These are phyloP conservation scores for Apoda limacodes DNA, from an alignment of 2,888 invertebrate genomes.

Conservation along the genomic window DNA sequence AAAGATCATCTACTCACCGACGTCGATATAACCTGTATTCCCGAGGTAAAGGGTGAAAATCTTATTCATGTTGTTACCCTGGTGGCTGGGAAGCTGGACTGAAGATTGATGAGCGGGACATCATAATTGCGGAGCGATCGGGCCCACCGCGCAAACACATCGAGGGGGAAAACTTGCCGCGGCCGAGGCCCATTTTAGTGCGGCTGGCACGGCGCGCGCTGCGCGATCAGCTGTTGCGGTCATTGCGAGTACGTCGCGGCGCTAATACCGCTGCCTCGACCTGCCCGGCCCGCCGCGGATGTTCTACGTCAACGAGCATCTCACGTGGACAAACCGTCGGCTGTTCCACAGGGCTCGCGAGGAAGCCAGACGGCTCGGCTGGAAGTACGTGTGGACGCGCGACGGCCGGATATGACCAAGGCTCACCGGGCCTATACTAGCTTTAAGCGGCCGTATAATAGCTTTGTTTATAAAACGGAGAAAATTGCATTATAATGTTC, in stretches of 20 bases:
- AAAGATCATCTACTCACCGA: conserved; percentile 12
- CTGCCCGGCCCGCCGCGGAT: conserved; percentile 6
- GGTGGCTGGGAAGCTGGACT: conserved; percentile 12
- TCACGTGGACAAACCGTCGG: conserved; percentile 15
- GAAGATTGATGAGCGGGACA: conserved; percentile 10
- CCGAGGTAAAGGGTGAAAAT: conserved; percentile 11
- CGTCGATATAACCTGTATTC: conserved; percentile 12
- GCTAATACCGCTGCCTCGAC: conserved; percentile 12
- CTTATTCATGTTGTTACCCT: conserved; percentile 4
- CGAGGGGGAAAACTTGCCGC: not conserved
- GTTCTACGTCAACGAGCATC: conserved; percentile 18
- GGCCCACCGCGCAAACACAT: conserved; percentile 1
- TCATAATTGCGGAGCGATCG: conserved; percentile 12
- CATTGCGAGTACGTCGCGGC: conserved; percentile 14
- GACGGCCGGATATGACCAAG: conserved; percentile 12
- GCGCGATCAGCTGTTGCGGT: conserved; percentile 15
- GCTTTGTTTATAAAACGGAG: not conserved
- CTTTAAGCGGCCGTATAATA: not conserved
- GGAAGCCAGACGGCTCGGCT: conserved; percentile 4
- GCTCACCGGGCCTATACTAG: conserved; percentile 5
- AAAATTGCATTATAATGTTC: too few species aligned
- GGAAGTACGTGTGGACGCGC: conserved; percentile 15
- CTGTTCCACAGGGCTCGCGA: conserved; percentile 16
- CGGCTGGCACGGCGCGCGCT: conserved; percentile 14
- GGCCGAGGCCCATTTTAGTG: conserved; percentile 13